Conservation (phyloP, 2,797 vertebrate genomes). For the Oophaga sylvatica region DNA sequence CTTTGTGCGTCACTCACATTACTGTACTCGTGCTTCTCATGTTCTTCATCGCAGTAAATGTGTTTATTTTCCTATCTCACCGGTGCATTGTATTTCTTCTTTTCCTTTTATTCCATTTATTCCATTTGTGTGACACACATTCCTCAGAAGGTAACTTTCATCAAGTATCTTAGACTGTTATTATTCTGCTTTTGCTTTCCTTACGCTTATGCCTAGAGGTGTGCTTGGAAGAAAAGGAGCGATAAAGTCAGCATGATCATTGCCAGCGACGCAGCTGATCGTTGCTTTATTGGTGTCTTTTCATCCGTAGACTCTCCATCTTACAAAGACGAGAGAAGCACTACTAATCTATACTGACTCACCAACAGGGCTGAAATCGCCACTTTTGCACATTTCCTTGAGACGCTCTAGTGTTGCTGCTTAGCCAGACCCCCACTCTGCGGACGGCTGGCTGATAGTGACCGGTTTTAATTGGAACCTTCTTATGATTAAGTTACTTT, state of each 20-base stretch:
- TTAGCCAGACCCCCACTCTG: too few relatives aligned
- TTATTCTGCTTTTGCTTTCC: constrained; percentile 43
- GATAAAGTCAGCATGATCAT: background rate
- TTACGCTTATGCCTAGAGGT: constrained; percentile 57
- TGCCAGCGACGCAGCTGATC: background rate
- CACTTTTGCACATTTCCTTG: background rate
- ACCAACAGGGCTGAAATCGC: background rate
- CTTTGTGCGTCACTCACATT: background rate
- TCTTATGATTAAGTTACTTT: background rate
- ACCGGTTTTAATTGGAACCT: too few relatives aligned
- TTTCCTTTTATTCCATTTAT: constrained; percentile 39
- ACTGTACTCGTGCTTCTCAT: background rate
- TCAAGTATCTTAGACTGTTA: constrained; percentile 38
- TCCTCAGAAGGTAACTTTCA: constrained; percentile 68
- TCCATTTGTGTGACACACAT: constrained; percentile 63
- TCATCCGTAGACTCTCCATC: background rate
- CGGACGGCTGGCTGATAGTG: too few relatives aligned
- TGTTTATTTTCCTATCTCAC: constrained; percentile 8
- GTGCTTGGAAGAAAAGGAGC: background rate
- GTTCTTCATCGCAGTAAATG: background rate
- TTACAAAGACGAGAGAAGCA: background rate
- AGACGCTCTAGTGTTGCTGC: background rate
- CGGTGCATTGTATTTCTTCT: constrained; percentile 32
- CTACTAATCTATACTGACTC: background rate
- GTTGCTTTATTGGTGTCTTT: background rate